A percentile compares a stretch with the other conserved stretches of the same genome.
These are phyloP conservation scores for Sanderia malayensis DNA, from an alignment of 30 jellyfish, hydroid and myxozoan species.

Conservation along the genomic window DNA sequence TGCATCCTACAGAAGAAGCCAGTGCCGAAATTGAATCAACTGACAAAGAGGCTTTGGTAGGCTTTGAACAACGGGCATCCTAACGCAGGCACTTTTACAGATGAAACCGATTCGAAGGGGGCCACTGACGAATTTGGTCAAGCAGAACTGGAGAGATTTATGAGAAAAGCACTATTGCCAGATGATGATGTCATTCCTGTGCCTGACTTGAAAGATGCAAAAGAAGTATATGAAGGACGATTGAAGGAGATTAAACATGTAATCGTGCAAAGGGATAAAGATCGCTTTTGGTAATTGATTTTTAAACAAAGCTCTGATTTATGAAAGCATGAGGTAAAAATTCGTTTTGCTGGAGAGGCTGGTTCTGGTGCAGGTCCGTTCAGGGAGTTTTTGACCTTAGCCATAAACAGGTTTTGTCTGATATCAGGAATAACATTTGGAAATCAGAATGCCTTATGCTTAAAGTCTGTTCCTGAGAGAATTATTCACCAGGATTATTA, in stretches of 20 bases:
- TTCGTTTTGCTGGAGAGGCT: slow-evolving; percentile 1
- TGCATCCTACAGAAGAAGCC: background rate
- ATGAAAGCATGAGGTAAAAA: background rate
- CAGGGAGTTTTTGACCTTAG: background rate
- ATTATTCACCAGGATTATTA: background rate
- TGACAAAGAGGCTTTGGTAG: background rate
- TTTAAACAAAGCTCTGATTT: background rate
- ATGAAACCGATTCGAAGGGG: background rate
- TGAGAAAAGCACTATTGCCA: background rate
- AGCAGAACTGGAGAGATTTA: background rate
- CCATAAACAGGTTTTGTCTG: background rate
- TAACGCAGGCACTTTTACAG: background rate
- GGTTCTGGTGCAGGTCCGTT: background rate
- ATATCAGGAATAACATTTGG: background rate
- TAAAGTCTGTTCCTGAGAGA: slow-evolving; percentile 1
- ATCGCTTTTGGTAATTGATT: background rate
- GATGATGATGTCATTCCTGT: background rate
- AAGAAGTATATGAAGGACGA: background rate
- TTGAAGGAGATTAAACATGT: background rate
- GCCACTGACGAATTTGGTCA: background rate
- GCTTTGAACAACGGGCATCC: background rate
- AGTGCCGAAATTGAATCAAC: background rate
- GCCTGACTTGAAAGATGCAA: slow-evolving; percentile 1
- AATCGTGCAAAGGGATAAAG: background rate
- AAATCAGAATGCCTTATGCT: background rate